Conservation (phyloP, 2,888 invertebrate species). For the Sturmia bella region DNA sequence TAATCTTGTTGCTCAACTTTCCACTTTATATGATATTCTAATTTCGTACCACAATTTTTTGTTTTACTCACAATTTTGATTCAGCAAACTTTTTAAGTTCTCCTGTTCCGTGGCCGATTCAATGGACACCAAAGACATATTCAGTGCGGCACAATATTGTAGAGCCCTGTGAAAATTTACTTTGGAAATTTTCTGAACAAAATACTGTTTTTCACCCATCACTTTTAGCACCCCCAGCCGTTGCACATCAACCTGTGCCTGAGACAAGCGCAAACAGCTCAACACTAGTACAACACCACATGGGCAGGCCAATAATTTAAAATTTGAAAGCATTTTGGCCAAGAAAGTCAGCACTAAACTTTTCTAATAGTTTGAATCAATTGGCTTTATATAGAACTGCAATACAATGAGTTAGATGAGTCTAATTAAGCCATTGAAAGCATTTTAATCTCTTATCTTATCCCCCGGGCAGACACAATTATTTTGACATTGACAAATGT, state of each 20-base stretch:
- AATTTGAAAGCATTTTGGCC: constrained; percentile 36
- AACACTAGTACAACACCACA: not conserved
- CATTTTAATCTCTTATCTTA: constrained; percentile 9
- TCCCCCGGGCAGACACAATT: not conserved
- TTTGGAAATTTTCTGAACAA: constrained; percentile 55
- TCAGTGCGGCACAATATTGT: constrained; percentile 66
- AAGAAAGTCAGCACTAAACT: no score
- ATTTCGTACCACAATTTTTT: no score
- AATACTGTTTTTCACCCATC: constrained; percentile 64
- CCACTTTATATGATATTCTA: no score
- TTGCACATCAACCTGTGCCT: not conserved
- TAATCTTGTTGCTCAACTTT: no score
- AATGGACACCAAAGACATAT: constrained; percentile 69
- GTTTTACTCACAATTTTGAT: constrained; percentile 54
- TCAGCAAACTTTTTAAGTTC: constrained; percentile 47
- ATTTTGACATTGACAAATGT: constrained; percentile 33
- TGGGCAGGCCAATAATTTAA: not conserved
- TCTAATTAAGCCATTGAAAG: not conserved
- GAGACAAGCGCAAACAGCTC: not conserved
- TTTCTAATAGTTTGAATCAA: not conserved
- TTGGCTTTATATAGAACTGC: not conserved
- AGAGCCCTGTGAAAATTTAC: constrained; percentile 72
- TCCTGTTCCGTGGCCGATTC: constrained; percentile 53
- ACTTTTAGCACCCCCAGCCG: not conserved
- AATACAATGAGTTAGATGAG: no score